Evolutionary conservation across 2,113 vertebrate genomes (phyloP).

Genomic region (Capreolus pygargus): DNA sequence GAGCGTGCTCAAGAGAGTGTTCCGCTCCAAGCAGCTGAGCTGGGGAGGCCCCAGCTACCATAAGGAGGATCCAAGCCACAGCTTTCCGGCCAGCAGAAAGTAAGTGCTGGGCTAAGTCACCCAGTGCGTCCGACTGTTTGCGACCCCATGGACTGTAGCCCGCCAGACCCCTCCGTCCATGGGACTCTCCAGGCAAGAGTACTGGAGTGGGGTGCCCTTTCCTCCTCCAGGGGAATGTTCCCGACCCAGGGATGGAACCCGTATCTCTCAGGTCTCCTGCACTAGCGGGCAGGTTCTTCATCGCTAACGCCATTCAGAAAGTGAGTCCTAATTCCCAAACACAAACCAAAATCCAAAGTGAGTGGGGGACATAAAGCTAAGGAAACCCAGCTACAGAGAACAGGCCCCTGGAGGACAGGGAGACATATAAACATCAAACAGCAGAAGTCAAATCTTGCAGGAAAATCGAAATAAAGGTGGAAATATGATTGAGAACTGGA

Average conservation of each 20-base stretch:
- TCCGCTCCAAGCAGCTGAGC: slow-evolving; percentile 20
- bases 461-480: not conserved
- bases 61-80: not conserved
- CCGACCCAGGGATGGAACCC: not conserved
- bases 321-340: slow-evolving; percentile 41
- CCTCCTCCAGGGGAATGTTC: not conserved
- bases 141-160: not conserved
- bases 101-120: slow-evolving; percentile 8
- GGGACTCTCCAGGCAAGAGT: not conserved
- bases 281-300: not conserved
- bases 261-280: not conserved
- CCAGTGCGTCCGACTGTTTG: accelerated
- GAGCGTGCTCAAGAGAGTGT: slow-evolving; percentile 20
- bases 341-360: not conserved
- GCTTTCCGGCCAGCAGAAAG: slow-evolving; percentile 21
- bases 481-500: not conserved
- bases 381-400: not conserved
- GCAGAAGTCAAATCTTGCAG: not conserved
- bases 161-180: not conserved
- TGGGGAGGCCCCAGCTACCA: not conserved
- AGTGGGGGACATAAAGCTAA: not conserved
- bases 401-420: not conserved
- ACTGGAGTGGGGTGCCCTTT: not conserved
- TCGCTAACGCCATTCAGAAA: not conserved
- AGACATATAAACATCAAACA: not conserved